Percentiles rank a stretch among this genome's conserved stretches.
These are phyloP conservation scores for Benthosema pterotum DNA, from an alignment of 2,797 vertebrate genomes.

Conservation along the genomic window DNA sequence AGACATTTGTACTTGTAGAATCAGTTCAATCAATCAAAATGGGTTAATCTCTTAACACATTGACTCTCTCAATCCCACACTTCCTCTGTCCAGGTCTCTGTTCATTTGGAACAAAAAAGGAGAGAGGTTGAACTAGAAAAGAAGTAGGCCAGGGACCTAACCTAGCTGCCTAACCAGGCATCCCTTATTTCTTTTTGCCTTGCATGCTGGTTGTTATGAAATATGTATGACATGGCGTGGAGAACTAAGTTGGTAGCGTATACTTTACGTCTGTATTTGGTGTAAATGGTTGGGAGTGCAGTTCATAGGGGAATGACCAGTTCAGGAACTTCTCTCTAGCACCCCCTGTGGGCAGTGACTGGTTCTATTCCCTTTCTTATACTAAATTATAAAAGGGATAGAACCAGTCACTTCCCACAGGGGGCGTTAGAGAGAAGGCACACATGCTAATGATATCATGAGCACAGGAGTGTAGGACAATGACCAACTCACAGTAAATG, in stretches of 20 bases:
- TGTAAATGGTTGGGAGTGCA: slow-evolving; percentile 45
- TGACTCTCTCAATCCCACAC: slow-evolving; percentile 8
- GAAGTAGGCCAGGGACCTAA: slow-evolving; percentile 69
- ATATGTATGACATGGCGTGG: slow-evolving; percentile 73
- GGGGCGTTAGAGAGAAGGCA: too few species aligned
- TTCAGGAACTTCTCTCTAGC: slow-evolving; percentile 11
- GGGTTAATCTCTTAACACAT: neutral
- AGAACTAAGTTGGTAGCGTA: slow-evolving; percentile 59
- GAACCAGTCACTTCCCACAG: too few species aligned
- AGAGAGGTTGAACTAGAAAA: slow-evolving; percentile 67
- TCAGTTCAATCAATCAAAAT: too few species aligned
- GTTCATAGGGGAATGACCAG: slow-evolving; percentile 51
- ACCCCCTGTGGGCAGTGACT: slow-evolving; percentile 46
- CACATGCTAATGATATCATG: slow-evolving; percentile 17
- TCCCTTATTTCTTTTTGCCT: slow-evolving; percentile 74
- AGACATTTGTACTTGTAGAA: too few species aligned
- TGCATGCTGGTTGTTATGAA: slow-evolving; percentile 73
- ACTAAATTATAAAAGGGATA: too few species aligned
- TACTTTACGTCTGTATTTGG: slow-evolving; percentile 54
- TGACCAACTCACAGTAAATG: neutral
- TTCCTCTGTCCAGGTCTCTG: slow-evolving; percentile 44
- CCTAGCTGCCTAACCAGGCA: slow-evolving; percentile 74
- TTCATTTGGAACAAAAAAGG: slow-evolving; percentile 50
- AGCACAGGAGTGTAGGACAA: slow-evolving; percentile 32
- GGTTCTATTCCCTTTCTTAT: slow-evolving; percentile 47